Evolutionary conservation across 1,140 invertebrate genomes (phyloP).

Genomic region (Nasonia longicornis): DNA sequence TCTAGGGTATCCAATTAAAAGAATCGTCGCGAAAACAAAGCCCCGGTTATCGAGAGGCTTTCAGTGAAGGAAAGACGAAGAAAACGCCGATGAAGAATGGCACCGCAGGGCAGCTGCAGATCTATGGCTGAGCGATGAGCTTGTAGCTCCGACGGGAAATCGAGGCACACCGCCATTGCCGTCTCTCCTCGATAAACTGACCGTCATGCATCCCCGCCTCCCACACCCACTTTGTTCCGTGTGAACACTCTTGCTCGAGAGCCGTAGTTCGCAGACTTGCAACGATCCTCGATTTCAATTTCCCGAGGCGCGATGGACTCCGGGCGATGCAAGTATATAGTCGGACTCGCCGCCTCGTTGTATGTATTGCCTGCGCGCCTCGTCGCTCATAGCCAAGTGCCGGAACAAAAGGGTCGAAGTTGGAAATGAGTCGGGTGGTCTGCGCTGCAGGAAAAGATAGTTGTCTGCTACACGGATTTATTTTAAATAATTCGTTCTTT

Average conservation of each 20-base stretch:
- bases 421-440: not conserved
- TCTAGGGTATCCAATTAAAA: conserved; percentile 27
- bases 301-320: conserved; percentile 15
- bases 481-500: too few relatives aligned
- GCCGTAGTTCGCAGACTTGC: conserved; percentile 21
- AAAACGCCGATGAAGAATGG: conserved; percentile 14
- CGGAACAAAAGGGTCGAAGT: not conserved
- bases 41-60: not conserved
- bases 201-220: not conserved
- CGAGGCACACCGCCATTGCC: not conserved
- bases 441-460: not conserved
- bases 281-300: conserved; percentile 42
- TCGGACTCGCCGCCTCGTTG: not conserved
- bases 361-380: not conserved
- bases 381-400: not conserved
- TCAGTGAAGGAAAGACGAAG: not conserved
- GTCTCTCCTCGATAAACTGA: conserved; percentile 19
- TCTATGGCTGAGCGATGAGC: conserved; percentile 23
- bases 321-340: not conserved
- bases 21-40: conserved; percentile 18
- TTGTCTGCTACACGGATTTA: not conserved
- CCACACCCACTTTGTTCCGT: not conserved
- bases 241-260: not conserved
- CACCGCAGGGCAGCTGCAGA: not conserved
- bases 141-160: conserved; percentile 16